These are phyloP conservation scores for Scartelaos histophorus DNA, from an alignment of 2,113 vertebrate species.

Conservation along the genomic window DNA sequence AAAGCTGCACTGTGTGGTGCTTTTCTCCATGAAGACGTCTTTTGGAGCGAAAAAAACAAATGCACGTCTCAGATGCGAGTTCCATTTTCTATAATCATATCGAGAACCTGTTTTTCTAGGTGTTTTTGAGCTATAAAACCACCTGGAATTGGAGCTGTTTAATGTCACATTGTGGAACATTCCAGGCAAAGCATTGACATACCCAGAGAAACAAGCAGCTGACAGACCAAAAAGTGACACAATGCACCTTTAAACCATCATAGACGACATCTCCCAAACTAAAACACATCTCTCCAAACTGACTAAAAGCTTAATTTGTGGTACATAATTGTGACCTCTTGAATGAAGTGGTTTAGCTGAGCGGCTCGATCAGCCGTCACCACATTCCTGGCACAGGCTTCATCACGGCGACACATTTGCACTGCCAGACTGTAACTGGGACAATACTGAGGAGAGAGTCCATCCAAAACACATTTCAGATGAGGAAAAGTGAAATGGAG, in stretches of 20 bases:
- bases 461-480: conserved; percentile 26
- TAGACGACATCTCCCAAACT: background rate
- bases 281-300: background rate
- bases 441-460: background rate
- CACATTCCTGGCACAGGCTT: conserved; percentile 10
- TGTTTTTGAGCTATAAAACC: no score
- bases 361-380: background rate
- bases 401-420: conserved; percentile 30
- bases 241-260: background rate
- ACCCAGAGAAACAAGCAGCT: no score
- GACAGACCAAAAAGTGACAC: no score
- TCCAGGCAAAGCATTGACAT: no score
- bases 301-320: background rate
- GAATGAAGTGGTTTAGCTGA: conserved; percentile 6
- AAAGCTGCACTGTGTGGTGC: no score
- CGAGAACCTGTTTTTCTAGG: no score
- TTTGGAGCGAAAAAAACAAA: no score
- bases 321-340: background rate
- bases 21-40: no score
- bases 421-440: conserved; percentile 11
- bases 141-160: no score
- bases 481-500: background rate
- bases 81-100: no score
- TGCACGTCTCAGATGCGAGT: no score
- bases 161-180: no score